phyloP scores from a whole-genome alignment of 2,888 invertebrate genomes.

The Lypha dubia region DNA sequence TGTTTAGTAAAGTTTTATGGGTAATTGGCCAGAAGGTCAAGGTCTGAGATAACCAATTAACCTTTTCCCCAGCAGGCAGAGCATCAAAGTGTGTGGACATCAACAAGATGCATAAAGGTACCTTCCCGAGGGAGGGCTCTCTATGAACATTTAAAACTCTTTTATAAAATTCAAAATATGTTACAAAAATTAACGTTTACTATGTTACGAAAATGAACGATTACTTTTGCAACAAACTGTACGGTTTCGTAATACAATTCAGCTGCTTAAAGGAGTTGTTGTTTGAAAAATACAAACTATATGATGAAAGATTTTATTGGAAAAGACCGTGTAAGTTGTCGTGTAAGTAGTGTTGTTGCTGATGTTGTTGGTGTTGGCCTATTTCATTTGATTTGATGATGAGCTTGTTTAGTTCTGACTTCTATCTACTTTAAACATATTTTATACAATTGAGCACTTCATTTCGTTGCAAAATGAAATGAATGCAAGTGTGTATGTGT shows the following conservation, averaged over 20 bases:
- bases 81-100: no score
- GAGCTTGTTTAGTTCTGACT: conserved; percentile 62
- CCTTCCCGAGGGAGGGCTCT: no score
- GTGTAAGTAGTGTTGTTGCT: conserved; percentile 34
- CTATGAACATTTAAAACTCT: no score
- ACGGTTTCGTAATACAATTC: background rate
- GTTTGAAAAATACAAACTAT: conserved; percentile 1
- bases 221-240: conserved; percentile 10
- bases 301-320: conserved; percentile 27
- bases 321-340: conserved; percentile 60
- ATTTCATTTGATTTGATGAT: conserved; percentile 65
- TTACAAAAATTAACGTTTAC: no score
- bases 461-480: conserved; percentile 15
- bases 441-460: conserved; percentile 61
- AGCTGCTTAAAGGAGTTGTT: background rate
- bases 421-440: conserved; percentile 45
- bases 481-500: background rate
- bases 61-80: no score
- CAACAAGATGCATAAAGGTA: no score
- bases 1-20: no score
- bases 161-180: no score
- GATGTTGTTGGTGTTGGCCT: conserved; percentile 40
- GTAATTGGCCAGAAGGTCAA: no score
- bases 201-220: no score
- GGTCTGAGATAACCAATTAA: no score